Base-by-base conservation (phyloP, 37 sponge, comb jelly and placozoan genomes). In the Chondrosia reniformis region DNA sequence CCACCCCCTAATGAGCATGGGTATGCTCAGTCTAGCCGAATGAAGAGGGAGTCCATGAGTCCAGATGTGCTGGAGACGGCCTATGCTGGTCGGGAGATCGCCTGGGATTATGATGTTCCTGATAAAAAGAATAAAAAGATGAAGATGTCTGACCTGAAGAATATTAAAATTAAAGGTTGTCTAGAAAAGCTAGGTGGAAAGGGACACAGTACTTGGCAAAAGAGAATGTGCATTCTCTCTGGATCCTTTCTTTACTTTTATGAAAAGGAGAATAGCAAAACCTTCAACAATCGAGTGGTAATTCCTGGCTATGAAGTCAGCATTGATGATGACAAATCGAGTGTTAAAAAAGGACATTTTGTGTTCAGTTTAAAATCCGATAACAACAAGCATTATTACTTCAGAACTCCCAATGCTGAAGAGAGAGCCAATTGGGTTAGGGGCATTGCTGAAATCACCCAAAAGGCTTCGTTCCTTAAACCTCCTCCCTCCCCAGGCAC, bases 181-280 rank as follows among this genome's bases (percentile, higher is more conserved):
- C 52, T 95, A 43, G 96, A 95, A 85, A 95, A 95, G 58, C 82
- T 95, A 24, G 96, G 96, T 9, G 96, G 96, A 0, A 79, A 62
- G 67, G 84, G 73, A 55, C 86, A 81, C 30, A 86, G 83, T 36
- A 84, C 61, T 0, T 95, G 96, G 96, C 96, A 95, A 76, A 85
- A 81, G 56, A 78, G 96, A 0, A 85, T 74, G 66, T 95, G 96
- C 43, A 82, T 91, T 1, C 80, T 91, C 21, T 40, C 88, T 24
- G 89, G 78, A 10, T 22, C 84, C 7, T 84, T 79, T 42, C 79
- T 95, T 80, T 95, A 88, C 80, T 95, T 95, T 82, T 95, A 84
- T 41, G 89, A 91, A 58, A 88, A 87, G 19, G 86, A 88, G 56
- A 61, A 59, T 31, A 83, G 88, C 46, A 85, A 83, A 72, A 66